These are phyloP conservation scores for Todiramphus chloris DNA, from an alignment of 2,113 vertebrate genomes.

Conservation along the genomic window DNA sequence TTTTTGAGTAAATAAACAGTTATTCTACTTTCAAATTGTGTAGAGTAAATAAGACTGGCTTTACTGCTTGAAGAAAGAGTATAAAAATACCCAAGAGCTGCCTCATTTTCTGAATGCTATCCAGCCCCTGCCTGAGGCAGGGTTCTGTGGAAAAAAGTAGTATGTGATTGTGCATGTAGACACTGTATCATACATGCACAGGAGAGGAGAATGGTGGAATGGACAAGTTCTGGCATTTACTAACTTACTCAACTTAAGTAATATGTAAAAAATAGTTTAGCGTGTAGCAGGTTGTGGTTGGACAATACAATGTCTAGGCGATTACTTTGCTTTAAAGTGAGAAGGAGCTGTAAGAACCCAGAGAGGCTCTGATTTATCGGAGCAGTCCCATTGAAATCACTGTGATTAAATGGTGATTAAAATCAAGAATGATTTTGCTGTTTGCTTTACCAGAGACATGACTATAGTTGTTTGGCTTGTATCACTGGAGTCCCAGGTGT, in stretches of 20 bases:
- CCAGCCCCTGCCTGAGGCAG: neutral
- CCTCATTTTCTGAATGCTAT: slow-evolving; percentile 20
- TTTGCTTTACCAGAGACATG: neutral
- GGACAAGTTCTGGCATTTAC: neutral
- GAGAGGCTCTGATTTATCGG: neutral
- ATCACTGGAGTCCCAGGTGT: neutral
- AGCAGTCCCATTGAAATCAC: neutral
- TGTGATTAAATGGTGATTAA: neutral
- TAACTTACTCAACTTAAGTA: neutral
- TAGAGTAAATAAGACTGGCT: slow-evolving; percentile 10
- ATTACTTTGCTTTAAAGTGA: neutral
- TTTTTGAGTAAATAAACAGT: neutral
- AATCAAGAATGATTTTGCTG: neutral
- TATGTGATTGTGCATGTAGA: neutral
- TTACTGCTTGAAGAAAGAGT: neutral
- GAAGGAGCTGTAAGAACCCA: neutral
- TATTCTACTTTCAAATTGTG: neutral
- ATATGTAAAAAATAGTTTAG: neutral
- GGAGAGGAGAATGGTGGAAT: neutral
- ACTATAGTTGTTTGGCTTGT: neutral
- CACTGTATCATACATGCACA: neutral
- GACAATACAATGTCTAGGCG: neutral
- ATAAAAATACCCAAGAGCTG: slow-evolving; percentile 30
- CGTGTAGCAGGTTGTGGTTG: neutral
- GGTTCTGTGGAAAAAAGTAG: neutral